Conservation (phyloP, 2,888 invertebrate genomes). For the Mesoligia furuncula region DNA sequence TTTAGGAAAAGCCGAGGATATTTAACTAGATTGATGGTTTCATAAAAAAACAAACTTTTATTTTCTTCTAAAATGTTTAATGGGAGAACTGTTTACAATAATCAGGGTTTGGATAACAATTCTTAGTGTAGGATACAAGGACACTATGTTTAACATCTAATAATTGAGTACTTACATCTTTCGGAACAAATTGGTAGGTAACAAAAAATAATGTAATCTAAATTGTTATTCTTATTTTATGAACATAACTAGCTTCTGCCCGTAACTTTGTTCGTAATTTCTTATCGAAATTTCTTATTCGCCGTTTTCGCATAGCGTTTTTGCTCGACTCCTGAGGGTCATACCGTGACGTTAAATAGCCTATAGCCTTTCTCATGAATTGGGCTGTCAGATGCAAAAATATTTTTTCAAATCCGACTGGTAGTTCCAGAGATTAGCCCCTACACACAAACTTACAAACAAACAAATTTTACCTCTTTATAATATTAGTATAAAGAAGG, state of each 20-base stretch:
- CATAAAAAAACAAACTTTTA: background rate
- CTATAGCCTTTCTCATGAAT: too few species aligned
- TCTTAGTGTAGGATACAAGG: slow-evolving; percentile 53
- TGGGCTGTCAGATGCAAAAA: too few species aligned
- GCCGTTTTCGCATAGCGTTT: too few species aligned
- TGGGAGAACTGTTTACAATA: slow-evolving; percentile 48
- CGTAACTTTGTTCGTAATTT: too few species aligned
- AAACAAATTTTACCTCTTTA: too few species aligned
- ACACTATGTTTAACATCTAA: slow-evolving; percentile 48
- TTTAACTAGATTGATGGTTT: background rate
- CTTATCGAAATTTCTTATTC: too few species aligned
- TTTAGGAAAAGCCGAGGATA: background rate
- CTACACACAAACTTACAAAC: too few species aligned
- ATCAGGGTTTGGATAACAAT: slow-evolving; percentile 37
- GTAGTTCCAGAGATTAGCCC: too few species aligned
- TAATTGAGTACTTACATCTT: slow-evolving; percentile 23
- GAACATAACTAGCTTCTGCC: background rate
- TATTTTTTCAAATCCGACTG: too few species aligned
- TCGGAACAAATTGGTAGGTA: background rate
- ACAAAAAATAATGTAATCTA: background rate
- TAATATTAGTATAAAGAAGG: too few species aligned
- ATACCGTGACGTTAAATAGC: too few species aligned
- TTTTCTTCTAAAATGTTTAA: slow-evolving; percentile 57
- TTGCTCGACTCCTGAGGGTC: too few species aligned
- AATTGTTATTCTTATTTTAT: background rate